Conservation (phyloP, 2,797 vertebrate genomes). For the Galaxias olidus region DNA sequence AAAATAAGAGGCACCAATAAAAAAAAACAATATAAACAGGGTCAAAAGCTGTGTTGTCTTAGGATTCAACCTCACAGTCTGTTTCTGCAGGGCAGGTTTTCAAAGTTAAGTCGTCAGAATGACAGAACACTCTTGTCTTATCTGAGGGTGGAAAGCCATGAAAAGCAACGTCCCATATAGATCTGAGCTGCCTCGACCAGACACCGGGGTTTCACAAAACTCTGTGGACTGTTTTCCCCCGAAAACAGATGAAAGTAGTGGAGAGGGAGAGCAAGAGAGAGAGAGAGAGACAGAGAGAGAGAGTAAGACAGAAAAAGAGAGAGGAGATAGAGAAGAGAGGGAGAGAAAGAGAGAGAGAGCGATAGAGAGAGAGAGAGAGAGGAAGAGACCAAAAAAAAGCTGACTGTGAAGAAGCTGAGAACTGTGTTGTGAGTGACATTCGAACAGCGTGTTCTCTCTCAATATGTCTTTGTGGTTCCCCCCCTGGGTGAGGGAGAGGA, state of each 20-base stretch:
- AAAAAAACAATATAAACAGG: too few relatives aligned
- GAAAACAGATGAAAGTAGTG: constrained; percentile 7
- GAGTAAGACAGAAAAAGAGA: too few relatives aligned
- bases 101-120: constrained; percentile 28
- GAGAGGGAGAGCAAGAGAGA: too few relatives aligned
- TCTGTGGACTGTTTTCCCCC: background rate
- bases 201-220: background rate
- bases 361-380: too few relatives aligned
- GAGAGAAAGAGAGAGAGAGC: too few relatives aligned
- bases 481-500: background rate
- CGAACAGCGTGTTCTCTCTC: constrained; percentile 1
- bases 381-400: background rate
- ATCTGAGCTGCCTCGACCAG: background rate
- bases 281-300: too few relatives aligned
- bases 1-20: too few relatives aligned
- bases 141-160: constrained; percentile 31
- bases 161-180: background rate
- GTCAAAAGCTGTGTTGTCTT: too few relatives aligned
- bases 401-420: background rate
- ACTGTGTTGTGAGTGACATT: background rate
- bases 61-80: too few relatives aligned
- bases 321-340: too few relatives aligned
- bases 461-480: background rate
- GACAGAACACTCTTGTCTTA: constrained; percentile 33
- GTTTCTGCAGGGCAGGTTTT: too few relatives aligned